Conservation (phyloP, 2,797 vertebrate genomes). For the Mus minutoides region DNA sequence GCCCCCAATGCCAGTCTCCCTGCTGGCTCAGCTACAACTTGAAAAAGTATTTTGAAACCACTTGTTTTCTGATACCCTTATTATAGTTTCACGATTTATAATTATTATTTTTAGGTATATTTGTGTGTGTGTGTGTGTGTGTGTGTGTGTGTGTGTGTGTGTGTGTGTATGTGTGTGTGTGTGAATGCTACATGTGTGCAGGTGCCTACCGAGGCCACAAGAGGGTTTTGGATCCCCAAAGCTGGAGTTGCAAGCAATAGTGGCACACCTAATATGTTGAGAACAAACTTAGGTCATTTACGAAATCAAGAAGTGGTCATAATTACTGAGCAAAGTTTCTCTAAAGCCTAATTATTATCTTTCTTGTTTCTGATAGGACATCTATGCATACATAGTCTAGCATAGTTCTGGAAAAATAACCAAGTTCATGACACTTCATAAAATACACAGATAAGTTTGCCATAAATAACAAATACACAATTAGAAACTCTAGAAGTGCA, state of each 20-base stretch:
- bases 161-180: background rate
- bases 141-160: background rate
- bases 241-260: background rate
- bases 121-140: background rate
- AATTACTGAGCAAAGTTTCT: background rate
- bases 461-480: slow-evolving; percentile 46
- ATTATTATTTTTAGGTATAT: background rate
- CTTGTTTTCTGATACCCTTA: background rate
- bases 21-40: slow-evolving; percentile 25
- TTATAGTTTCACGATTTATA: background rate
- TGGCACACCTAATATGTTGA: background rate
- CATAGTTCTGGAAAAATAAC: slow-evolving; percentile 37
- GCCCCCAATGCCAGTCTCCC: background rate
- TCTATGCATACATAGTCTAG: background rate
- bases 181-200: background rate
- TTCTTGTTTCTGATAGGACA: slow-evolving; percentile 42
- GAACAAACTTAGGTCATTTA: background rate
- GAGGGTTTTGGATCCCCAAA: background rate
- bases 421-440: slow-evolving; percentile 20
- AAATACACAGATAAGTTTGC: slow-evolving; percentile 14
- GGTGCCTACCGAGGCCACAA: background rate
- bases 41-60: background rate
- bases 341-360: background rate
- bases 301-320: background rate
- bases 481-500: slow-evolving; percentile 47